Percentiles rank a stretch among this genome's conserved stretches.
Evolutionary conservation across 2,797 vertebrate genomes (phyloP).

Genomic region (Epinephelus awoara): DNA sequence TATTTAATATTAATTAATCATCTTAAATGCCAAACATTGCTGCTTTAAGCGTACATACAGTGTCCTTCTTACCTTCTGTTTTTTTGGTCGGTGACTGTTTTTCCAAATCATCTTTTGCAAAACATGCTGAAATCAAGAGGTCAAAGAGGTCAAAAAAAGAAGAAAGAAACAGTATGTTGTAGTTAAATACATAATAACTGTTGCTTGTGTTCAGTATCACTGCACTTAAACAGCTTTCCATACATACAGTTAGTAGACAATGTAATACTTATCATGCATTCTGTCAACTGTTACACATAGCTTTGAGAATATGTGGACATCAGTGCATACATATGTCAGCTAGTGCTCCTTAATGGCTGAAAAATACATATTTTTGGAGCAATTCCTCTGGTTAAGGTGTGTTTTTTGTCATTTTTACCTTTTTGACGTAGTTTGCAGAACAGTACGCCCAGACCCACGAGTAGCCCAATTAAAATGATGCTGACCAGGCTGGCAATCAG

Average conservation of each 20-base stretch:
- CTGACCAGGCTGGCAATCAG: neutral
- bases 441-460: fast-evolving
- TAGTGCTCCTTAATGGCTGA: neutral
- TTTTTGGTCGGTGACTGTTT: fast-evolving
- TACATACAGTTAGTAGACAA: neutral
- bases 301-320: neutral
- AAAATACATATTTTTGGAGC: neutral
- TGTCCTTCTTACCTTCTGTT: neutral
- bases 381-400: neutral
- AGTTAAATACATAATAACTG: neutral
- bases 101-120: neutral
- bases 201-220: neutral
- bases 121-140: conserved; percentile 27
- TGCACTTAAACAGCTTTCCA: neutral
- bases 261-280: neutral
- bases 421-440: neutral
- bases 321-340: neutral
- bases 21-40: neutral
- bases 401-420: conserved; percentile 50
- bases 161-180: neutral
- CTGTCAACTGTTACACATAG: neutral
- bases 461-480: fast-evolving
- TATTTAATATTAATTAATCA: neutral
- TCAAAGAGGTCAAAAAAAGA: neutral
- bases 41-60: neutral